Percentiles rank a stretch among this genome's conserved stretches.
These are phyloP conservation scores for Papilio protenor DNA, from an alignment of 2,888 invertebrate genomes.

Conservation along the genomic window DNA sequence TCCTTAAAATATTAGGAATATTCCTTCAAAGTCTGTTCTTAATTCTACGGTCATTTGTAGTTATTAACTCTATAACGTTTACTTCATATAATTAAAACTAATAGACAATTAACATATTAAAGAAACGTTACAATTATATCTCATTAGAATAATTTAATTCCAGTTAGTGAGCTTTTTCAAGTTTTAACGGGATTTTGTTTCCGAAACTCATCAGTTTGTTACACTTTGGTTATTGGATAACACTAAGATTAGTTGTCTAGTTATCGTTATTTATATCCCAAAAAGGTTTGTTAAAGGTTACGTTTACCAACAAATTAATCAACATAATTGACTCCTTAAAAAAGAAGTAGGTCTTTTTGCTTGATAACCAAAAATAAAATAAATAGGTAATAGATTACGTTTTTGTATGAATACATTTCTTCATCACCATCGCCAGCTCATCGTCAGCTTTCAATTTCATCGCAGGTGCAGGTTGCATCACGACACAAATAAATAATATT, in stretches of 20 bases:
- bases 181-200: background rate
- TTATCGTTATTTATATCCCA: too few relatives aligned
- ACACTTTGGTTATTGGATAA: background rate
- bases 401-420: background rate
- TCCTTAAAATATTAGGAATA: background rate
- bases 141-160: slow-evolving; percentile 8
- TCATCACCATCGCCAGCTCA: too few relatives aligned
- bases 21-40: background rate
- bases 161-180: slow-evolving; percentile 2
- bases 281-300: background rate
- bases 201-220: background rate
- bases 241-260: too few relatives aligned
- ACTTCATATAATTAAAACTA: background rate
- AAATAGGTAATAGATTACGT: background rate
- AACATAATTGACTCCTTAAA: background rate
- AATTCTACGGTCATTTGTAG: background rate
- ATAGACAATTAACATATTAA: slow-evolving; percentile 12
- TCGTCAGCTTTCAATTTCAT: too few relatives aligned
- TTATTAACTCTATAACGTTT: background rate
- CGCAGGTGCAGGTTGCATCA: too few relatives aligned
- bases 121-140: slow-evolving; percentile 12
- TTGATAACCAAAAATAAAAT: background rate
- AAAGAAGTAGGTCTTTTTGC: too few relatives aligned
- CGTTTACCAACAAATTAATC: background rate
- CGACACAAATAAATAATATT: too few relatives aligned